Evolutionary conservation across 35 echinoderm and acorn worm genomes (phyloP).

Genomic region (Apostichopus japonicus): DNA sequence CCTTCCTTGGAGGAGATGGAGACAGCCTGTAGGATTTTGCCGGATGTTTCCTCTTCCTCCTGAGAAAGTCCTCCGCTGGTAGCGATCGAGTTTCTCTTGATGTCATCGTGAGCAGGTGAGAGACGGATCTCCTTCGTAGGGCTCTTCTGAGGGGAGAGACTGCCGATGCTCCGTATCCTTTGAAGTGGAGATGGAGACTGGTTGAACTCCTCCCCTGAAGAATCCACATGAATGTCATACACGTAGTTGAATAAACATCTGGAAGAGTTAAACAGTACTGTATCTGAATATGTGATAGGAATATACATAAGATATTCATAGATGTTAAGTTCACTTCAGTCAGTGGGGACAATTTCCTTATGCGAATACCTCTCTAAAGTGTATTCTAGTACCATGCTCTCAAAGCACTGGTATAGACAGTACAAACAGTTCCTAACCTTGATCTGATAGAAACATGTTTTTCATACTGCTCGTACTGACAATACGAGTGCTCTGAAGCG

Average conservation of each 20-base stretch:
- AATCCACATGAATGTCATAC: conserved; percentile 86
- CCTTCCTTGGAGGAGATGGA: conserved; percentile 94
- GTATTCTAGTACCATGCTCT: no score
- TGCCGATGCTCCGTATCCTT: not conserved
- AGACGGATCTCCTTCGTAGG: conserved; percentile 55
- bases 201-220: not conserved
- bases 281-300: not conserved
- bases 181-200: conserved; percentile 36
- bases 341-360: no score
- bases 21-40: conserved; percentile 70
- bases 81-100: conserved; percentile 40
- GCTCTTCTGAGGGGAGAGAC: conserved; percentile 75
- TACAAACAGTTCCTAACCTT: no score
- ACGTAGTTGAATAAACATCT: conserved; percentile 92
- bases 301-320: no score
- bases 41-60: conserved; percentile 48
- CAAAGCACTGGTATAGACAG: no score
- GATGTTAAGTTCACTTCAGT: no score
- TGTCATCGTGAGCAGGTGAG: conserved; percentile 34
- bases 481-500: no score
- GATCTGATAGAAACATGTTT: no score
- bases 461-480: no score
- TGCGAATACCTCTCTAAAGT: no score
- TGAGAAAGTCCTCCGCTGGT: conserved; percentile 38
- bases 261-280: not conserved